Evolutionary conservation across 2,797 vertebrate species (phyloP).

Genomic region (Pangasius macronema): DNA sequence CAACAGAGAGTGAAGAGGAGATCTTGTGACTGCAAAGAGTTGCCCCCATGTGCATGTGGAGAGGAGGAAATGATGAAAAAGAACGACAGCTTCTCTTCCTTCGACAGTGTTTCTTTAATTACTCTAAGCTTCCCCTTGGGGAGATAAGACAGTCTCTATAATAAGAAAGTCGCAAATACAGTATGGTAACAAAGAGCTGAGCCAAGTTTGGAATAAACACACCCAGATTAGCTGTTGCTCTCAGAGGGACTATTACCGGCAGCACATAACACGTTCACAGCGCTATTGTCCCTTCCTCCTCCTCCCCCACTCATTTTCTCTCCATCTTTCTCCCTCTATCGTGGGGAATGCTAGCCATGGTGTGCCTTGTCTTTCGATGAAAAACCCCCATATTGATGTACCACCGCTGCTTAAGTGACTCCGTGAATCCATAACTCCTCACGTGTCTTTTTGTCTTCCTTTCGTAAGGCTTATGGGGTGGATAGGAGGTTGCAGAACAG

Average conservation of each 20-base stretch:
- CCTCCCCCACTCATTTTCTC: background rate
- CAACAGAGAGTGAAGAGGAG: constrained; percentile 1
- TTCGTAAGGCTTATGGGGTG: constrained; percentile 5
- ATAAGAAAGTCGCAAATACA: constrained; percentile 41
- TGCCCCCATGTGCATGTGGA: constrained; percentile 13
- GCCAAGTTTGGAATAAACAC: constrained; percentile 40
- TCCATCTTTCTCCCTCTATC: background rate
- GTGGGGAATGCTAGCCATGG: background rate
- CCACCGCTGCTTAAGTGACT: constrained; percentile 30
- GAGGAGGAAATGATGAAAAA: constrained; percentile 26
- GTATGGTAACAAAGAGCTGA: constrained; percentile 25
- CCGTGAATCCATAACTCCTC: constrained; percentile 23
- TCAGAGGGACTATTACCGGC: constrained; percentile 44
- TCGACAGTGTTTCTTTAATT: constrained; percentile 49
- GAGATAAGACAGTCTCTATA: constrained; percentile 25
- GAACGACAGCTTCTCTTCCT: constrained; percentile 29
- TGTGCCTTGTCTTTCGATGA: background rate
- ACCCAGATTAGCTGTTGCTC: constrained; percentile 35
- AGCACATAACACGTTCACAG: constrained; percentile 31
- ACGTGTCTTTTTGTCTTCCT: constrained; percentile 33
- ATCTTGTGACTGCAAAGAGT: constrained; percentile 10
- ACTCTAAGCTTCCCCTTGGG: constrained; percentile 37
- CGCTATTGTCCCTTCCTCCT: constrained; percentile 33
- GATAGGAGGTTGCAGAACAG: constrained; percentile 28
- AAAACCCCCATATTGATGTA: constrained; percentile 30